phyloP scores from a whole-genome alignment of 2,113 vertebrate genomes.

The Apeltes quadracus region DNA sequence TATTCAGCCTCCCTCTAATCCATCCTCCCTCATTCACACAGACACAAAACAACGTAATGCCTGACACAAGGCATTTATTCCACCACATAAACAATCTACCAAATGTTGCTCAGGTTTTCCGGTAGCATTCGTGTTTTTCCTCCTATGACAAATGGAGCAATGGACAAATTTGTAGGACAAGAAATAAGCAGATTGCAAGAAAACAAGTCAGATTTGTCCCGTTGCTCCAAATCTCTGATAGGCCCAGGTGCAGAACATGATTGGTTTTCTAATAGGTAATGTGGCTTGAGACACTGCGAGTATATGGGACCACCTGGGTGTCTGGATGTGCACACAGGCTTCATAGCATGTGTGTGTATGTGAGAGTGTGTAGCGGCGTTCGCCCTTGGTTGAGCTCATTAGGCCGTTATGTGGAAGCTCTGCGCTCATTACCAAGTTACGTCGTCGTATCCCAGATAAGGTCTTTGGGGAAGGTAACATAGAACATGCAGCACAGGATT shows the following conservation, averaged over 20 bases:
- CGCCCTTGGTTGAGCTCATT: constrained; percentile 47
- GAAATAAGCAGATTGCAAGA: constrained; percentile 48
- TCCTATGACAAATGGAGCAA: constrained; percentile 43
- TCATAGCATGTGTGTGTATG: constrained; percentile 26
- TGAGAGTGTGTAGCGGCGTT: constrained; percentile 23
- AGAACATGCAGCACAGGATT: neutral
- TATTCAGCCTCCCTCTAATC: constrained; percentile 27
- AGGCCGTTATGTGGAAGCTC: constrained; percentile 36
- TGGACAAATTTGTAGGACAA: constrained; percentile 34
- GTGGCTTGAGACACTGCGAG: constrained; percentile 45
- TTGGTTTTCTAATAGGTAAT: constrained; percentile 72
- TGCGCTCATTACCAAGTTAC: constrained; percentile 45
- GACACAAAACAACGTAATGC: constrained; percentile 1
- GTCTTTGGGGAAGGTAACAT: constrained; percentile 13
- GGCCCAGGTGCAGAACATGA: constrained; percentile 73
- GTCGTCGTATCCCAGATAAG: constrained; percentile 13
- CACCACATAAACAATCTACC: constrained; percentile 41
- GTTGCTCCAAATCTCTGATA: constrained; percentile 30
- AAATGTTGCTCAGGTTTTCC: constrained; percentile 39
- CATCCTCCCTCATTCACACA: neutral
- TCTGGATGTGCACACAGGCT: constrained; percentile 39
- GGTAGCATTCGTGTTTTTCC: constrained; percentile 24
- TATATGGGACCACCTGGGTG: constrained; percentile 60
- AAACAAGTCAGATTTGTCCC: constrained; percentile 51
- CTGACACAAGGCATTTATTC: constrained; percentile 58